Evolutionary conservation across 1,140 invertebrate species (phyloP), one percentile per base, ranked within the genome.

Genomic region (Diorhabda carinulata): DNA sequence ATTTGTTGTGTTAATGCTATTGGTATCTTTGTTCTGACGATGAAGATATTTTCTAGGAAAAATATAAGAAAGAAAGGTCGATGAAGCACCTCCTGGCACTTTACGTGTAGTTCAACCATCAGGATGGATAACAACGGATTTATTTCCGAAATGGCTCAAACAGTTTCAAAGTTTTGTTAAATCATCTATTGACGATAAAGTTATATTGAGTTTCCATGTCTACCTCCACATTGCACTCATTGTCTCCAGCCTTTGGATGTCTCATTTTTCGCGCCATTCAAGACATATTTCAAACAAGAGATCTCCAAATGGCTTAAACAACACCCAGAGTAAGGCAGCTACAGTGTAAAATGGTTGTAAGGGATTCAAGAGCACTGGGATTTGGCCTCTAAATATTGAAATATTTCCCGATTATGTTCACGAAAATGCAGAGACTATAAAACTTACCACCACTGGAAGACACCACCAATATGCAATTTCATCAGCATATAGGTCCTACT

Each of bases 51-150:
- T 74, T 77, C 71, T 3, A 59, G 78, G 7, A 70, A 81, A 74
- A 80, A 79, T 74, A 47, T 47, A 2, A 47, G 8, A 47, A 47
- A 47, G 5, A 8, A 47, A 47, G 5, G 45, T 81, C 70, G 76
- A 78, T 63, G 79, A 79, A 73, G 79, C 79, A 42, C 82, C 83
- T n/a, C 43, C 76, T 61, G 84, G 83, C 69, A 76, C 79, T 57
- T 63, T 78, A 65, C 80, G 81, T 72, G 73, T 74, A 64, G 74
- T 74, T 41, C 64, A 78, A 74, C 25, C 73, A 68, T 78, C 76
- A 62, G 77, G 73, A 52, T 80, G 79, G 80, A 78, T 79, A 70
- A 78, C 61, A 10, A 71, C 64, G 42, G 64, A 73, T 8, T 43
- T 76, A 66, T 80, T 80, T 70, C 8, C 76, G 3, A 74, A 74